A percentile compares a stretch with the other conserved stretches of the same genome.
Evolutionary conservation across 2,888 invertebrate species (phyloP).

Genomic region (Cepaea hortensis): DNA sequence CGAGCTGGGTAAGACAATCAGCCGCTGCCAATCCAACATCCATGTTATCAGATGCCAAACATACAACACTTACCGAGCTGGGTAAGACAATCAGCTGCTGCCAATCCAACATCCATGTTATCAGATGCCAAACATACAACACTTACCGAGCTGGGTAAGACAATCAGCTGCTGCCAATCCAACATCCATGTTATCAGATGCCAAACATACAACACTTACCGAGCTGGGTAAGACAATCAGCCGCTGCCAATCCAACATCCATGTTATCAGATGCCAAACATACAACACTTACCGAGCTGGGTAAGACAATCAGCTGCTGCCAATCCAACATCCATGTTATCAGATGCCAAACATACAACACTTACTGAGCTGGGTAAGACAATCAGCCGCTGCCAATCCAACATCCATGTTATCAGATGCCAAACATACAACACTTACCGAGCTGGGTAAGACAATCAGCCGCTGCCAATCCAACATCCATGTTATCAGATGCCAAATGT

Average conservation of each 20-base stretch:
- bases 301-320: constrained; percentile 80
- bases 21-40: constrained; percentile 81
- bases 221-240: constrained; percentile 79
- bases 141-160: constrained; percentile 76
- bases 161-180: constrained; percentile 81
- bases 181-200: constrained; percentile 79
- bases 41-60: constrained; percentile 76
- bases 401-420: constrained; percentile 80
- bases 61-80: constrained; percentile 63
- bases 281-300: constrained; percentile 73
- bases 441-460: constrained; percentile 79
- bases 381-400: constrained; percentile 80
- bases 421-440: constrained; percentile 64
- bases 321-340: constrained; percentile 81
- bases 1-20: constrained; percentile 78
- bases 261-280: constrained; percentile 78
- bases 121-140: constrained; percentile 56
- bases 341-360: constrained; percentile 65
- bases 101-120: constrained; percentile 81
- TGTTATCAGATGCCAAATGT: constrained; percentile 81
- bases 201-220: too few relatives aligned
- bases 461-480: constrained; percentile 81
- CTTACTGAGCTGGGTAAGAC: constrained; percentile 79
- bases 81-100: constrained; percentile 80
- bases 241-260: constrained; percentile 81